Evolutionary conservation across 2,797 vertebrate genomes (phyloP).

Genomic region (Microctenopoma lineatum): DNA sequence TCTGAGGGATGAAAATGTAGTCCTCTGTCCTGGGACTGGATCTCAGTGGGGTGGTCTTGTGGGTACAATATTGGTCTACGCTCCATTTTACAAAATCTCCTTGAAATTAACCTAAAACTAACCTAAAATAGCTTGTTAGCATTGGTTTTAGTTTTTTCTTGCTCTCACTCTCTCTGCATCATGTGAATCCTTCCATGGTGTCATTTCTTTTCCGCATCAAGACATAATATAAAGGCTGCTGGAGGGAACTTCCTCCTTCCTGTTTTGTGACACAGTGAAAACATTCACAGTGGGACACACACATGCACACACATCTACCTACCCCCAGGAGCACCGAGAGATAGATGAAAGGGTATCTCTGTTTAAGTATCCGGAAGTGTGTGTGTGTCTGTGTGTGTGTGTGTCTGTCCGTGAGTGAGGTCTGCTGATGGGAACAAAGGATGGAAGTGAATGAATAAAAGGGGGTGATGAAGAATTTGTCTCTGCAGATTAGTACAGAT

Average conservation of each 20-base stretch:
- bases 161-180: neutral
- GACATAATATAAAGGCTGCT: slow-evolving; percentile 46
- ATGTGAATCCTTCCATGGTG: slow-evolving; percentile 41
- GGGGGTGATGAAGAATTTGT: slow-evolving; percentile 59
- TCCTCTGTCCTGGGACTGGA: slow-evolving; percentile 36
- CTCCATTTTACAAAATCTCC: slow-evolving; percentile 47
- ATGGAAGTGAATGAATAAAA: slow-evolving; percentile 57
- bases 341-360: slow-evolving; percentile 69
- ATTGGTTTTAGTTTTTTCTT: slow-evolving; percentile 8
- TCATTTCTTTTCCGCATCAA: slow-evolving; percentile 28
- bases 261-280: slow-evolving; percentile 65
- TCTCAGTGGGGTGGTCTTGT: slow-evolving; percentile 46
- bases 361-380: slow-evolving; percentile 55
- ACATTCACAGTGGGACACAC: slow-evolving; percentile 57
- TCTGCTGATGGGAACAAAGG: slow-evolving; percentile 53
- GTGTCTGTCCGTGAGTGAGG: slow-evolving; percentile 28
- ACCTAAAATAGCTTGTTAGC: slow-evolving; percentile 29
- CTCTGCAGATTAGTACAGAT: slow-evolving; percentile 70
- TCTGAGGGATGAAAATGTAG: slow-evolving; percentile 33
- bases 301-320: slow-evolving; percentile 21
- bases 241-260: slow-evolving; percentile 72
- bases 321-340: slow-evolving; percentile 46
- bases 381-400: slow-evolving; percentile 29
- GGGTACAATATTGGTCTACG: slow-evolving; percentile 56
- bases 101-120: slow-evolving; percentile 16